These are phyloP conservation scores for Trichogramma evanescens DNA, from an alignment of 2,888 invertebrate species.

Conservation along the genomic window DNA sequence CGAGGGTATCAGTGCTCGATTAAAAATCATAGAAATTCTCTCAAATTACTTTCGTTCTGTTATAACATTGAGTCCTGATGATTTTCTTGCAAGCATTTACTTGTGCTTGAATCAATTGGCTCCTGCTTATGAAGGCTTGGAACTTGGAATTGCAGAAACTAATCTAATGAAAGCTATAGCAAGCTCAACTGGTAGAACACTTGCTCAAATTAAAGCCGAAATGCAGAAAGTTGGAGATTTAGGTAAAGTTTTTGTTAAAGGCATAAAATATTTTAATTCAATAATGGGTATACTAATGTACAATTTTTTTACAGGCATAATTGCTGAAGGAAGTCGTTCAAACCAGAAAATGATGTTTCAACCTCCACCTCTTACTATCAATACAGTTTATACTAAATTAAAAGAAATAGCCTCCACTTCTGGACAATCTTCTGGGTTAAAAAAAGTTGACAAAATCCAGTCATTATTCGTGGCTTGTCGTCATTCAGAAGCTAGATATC, in stretches of 20 bases:
- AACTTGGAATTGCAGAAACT: conserved; percentile 91
- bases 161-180: conserved; percentile 91
- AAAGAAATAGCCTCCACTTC: conserved; percentile 81
- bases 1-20: conserved; percentile 74
- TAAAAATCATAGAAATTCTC: conserved; percentile 86
- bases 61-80: conserved; percentile 78
- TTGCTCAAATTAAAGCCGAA: conserved; percentile 75
- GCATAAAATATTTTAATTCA: neutral
- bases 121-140: conserved; percentile 87
- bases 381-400: conserved; percentile 72
- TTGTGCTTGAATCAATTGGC: conserved; percentile 92
- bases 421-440: conserved; percentile 67
- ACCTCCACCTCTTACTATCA: conserved; percentile 69
- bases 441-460: conserved; percentile 89
- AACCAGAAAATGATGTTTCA: conserved; percentile 84
- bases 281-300: neutral
- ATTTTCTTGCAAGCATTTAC: conserved; percentile 84
- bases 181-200: conserved; percentile 76
- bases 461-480: conserved; percentile 87
- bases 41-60: conserved; percentile 90
- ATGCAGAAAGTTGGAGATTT: conserved; percentile 74
- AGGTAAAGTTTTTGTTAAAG: conserved; percentile 49
- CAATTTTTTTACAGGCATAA: conserved; percentile 42
- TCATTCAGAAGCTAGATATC: conserved; percentile 77
- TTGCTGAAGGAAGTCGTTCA: conserved; percentile 77